phyloP scores from a whole-genome alignment of 2,797 vertebrate genomes.

The Nyctalus aviator region DNA sequence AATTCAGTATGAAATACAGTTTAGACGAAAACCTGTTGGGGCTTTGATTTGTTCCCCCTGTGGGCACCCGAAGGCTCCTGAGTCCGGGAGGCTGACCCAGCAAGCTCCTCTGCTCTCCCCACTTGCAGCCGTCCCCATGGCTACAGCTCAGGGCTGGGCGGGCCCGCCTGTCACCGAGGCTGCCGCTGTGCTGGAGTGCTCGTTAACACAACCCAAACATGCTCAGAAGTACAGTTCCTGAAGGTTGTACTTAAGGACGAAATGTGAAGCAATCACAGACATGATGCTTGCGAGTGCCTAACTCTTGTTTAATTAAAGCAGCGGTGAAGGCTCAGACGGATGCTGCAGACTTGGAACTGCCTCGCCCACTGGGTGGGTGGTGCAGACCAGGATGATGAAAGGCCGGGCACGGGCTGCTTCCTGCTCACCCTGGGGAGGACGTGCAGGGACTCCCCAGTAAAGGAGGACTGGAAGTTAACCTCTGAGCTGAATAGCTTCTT shows the following conservation, averaged over 20 bases:
- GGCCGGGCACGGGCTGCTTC: neutral
- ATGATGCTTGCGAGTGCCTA: neutral
- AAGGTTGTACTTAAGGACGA: neutral
- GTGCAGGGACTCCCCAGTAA: neutral
- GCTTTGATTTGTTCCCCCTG: neutral
- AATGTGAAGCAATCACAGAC: neutral
- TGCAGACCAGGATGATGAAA: conserved; percentile 53
- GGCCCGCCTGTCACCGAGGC: neutral
- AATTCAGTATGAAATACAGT: neutral
- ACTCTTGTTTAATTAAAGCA: conserved; percentile 13
- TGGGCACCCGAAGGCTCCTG: neutral
- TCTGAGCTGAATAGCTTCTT: neutral
- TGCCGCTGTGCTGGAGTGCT: neutral
- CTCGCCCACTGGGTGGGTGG: neutral
- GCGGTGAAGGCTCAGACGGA: neutral
- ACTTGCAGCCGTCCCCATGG: neutral
- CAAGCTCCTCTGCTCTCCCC: neutral
- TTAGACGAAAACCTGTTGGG: neutral
- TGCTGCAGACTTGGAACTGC: neutral
- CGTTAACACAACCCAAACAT: neutral
- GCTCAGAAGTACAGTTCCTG: neutral
- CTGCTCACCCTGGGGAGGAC: neutral
- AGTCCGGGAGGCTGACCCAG: neutral
- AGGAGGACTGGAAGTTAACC: neutral
- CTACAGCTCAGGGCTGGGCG: neutral